Percentiles rank a stretch among this genome's conserved stretches.
Evolutionary conservation across 2,797 vertebrate species (phyloP).

Genomic region (Diceros bicornis): DNA sequence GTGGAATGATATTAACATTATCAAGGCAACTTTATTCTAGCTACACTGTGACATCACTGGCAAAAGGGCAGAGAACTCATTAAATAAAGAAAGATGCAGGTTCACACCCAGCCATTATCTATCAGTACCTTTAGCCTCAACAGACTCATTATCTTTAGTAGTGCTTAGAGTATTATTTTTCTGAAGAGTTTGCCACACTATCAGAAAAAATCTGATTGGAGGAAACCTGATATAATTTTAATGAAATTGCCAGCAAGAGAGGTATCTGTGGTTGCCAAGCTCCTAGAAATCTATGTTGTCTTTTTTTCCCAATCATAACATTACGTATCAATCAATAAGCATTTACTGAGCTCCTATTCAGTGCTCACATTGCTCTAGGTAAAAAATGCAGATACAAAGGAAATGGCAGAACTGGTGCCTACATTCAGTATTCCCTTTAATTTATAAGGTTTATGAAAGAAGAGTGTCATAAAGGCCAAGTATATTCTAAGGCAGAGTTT

Average conservation of each 20-base stretch:
- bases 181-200: neutral
- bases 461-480: neutral
- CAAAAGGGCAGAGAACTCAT: conserved; percentile 39
- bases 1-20: neutral
- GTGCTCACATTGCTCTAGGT: neutral
- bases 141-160: neutral
- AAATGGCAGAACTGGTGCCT: neutral
- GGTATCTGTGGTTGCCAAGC: neutral
- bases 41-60: neutral
- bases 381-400: neutral
- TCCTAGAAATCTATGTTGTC: neutral
- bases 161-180: conserved; percentile 34
- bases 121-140: neutral
- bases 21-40: neutral
- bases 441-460: neutral
- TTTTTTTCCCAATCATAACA: neutral
- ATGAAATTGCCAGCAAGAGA: neutral
- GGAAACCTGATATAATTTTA: conserved; percentile 8
- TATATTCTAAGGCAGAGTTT: neutral
- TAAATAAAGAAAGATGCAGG: conserved; percentile 25
- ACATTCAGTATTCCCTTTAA: neutral
- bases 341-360: neutral
- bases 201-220: neutral
- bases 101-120: conserved; percentile 12
- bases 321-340: neutral